Percentiles rank a stretch among this genome's conserved stretches.
phyloP scores from a whole-genome alignment of 2,888 invertebrate genomes.

The Idaea dimidiata region DNA sequence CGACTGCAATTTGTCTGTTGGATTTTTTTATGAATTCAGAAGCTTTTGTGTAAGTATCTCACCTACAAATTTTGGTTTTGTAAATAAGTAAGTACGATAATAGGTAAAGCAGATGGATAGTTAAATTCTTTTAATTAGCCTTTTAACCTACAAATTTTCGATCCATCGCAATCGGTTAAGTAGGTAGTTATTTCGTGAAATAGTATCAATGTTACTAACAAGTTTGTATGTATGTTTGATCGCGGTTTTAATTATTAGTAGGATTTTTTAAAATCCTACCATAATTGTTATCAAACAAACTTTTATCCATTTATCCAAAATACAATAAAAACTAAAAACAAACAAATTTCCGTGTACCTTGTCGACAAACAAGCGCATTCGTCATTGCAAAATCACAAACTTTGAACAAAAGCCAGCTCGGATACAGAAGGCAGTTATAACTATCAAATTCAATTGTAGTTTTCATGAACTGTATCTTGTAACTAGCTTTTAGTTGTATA shows the following conservation, averaged over 20 bases:
- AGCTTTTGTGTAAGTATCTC: neutral
- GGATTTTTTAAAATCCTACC: neutral
- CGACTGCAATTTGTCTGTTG: neutral
- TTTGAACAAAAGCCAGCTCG: conserved; percentile 25
- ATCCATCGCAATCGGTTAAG: no score
- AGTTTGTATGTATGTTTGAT: no score
- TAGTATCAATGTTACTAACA: no score
- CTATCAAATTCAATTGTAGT: conserved; percentile 30
- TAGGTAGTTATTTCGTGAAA: no score
- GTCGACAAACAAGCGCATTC: conserved; percentile 4
- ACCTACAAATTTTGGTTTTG: neutral
- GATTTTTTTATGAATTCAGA: neutral
- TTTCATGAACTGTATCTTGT: conserved; percentile 20
- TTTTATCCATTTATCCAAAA: neutral
- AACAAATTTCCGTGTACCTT: conserved; percentile 1
- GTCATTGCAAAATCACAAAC: conserved; percentile 10
- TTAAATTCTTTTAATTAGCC: no score
- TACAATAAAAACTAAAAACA: neutral
- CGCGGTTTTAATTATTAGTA: no score
- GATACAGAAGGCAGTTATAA: conserved; percentile 22
- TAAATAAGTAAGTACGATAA: neutral
- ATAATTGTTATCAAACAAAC: neutral
- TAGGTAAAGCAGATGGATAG: no score
- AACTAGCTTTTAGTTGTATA: conserved; percentile 18
- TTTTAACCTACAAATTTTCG: no score